Evolutionary conservation across 2,113 vertebrate genomes (phyloP).

Genomic region (Balaeniceps rex): DNA sequence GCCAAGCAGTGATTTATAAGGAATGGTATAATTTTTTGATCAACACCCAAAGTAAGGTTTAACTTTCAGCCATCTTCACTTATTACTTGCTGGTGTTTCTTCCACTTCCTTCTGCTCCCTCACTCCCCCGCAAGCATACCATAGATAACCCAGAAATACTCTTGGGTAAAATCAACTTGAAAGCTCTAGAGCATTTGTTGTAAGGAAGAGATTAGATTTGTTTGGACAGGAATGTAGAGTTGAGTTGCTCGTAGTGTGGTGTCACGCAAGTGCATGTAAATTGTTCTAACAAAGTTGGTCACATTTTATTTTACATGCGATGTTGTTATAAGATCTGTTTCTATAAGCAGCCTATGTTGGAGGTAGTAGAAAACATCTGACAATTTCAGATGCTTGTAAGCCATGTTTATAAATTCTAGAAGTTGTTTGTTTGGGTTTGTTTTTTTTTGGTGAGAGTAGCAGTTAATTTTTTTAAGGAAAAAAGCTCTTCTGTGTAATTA

Average conservation of each 20-base stretch:
- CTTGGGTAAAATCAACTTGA: constrained; percentile 52
- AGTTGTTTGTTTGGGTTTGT: background rate
- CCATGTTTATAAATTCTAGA: background rate
- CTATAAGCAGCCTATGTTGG: background rate
- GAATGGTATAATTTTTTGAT: background rate
- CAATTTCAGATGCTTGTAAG: background rate
- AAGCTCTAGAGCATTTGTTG: background rate
- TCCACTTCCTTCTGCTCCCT: background rate
- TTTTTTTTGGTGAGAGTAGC: background rate
- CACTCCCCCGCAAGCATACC: background rate
- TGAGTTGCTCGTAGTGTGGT: background rate
- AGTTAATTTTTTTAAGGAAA: background rate
- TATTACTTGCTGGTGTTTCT: background rate
- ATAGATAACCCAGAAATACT: constrained; percentile 41
- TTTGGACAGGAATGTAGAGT: constrained; percentile 35
- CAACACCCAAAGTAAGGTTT: background rate
- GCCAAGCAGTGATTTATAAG: background rate
- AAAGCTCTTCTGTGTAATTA: background rate
- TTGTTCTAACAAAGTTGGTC: background rate
- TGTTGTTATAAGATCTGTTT: background rate
- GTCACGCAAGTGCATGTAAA: constrained; percentile 17
- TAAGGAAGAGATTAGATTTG: constrained; percentile 57
- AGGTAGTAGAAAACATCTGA: background rate
- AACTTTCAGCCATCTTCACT: background rate
- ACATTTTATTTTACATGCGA: background rate